phyloP scores from a whole-genome alignment of 2,888 invertebrate species.

The Nineta flava region DNA sequence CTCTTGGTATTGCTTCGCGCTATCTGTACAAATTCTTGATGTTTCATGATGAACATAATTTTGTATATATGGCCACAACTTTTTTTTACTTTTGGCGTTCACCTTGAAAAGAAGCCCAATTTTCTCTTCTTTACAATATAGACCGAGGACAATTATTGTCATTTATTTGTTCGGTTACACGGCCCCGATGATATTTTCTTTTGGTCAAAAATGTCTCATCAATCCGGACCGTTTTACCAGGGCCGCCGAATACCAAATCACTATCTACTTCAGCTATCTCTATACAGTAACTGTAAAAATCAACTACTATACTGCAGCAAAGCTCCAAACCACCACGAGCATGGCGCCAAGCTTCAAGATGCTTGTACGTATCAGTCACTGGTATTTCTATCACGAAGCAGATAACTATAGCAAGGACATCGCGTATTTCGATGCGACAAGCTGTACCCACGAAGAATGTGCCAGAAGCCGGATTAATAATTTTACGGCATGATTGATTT shows the following conservation, averaged over 20 bases:
- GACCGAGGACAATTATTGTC: conserved; percentile 10
- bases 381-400: neutral
- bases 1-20: conserved; percentile 10
- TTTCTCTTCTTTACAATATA: conserved; percentile 13
- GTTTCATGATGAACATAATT: conserved; percentile 9
- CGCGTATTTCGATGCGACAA: neutral
- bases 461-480: neutral
- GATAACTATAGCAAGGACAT: neutral
- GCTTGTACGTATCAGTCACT: neutral
- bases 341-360: neutral
- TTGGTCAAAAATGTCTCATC: conserved; percentile 12
- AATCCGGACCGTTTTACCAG: conserved; percentile 10
- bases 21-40: conserved; percentile 9
- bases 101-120: conserved; percentile 8
- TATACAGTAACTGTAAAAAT: conserved; percentile 1
- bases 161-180: conserved; percentile 8
- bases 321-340: neutral
- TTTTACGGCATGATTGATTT: neutral
- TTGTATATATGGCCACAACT: conserved; percentile 11
- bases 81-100: conserved; percentile 8
- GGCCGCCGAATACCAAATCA: conserved; percentile 7
- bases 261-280: conserved; percentile 1
- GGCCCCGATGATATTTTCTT: conserved; percentile 9
- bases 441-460: neutral
- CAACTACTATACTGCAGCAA: neutral